Base-by-base conservation (phyloP, 2,113 vertebrate species). In the Cromileptes altivelis region DNA sequence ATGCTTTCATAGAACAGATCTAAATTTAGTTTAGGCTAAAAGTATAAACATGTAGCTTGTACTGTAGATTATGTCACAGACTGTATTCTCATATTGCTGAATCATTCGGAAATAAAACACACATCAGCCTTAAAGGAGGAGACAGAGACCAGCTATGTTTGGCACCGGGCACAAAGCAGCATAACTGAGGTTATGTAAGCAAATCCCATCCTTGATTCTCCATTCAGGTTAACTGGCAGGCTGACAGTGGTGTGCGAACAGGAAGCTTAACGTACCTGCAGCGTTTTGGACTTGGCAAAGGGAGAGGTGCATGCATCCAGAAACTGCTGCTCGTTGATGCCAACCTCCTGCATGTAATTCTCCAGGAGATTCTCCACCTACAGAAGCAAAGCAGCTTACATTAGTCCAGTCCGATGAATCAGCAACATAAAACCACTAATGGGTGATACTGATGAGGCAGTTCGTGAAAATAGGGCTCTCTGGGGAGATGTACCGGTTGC, bases 251-350 rank as follows among this genome's bases (percentile, higher is more conserved):
- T 81, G 58, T 83, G 74, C 57, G 0, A 75, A 15, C 18, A 60
- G 37, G n/a, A 33, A 85, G 37, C 47, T 83, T 67, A 57, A 64
- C 69, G 55, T 92, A 99, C 98, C 97, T 99, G 97, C 69, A 98
- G 95, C 8, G 97, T 95, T 79, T 94, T 96, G 12, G 97, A 97
- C 92, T 96, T 97, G 88, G 97, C 97, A 87, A 99, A 96, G 21
- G 97, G 97, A 92, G 97, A 98, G 3, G 95, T 95, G 80, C 98
- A 99, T 14, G 98, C 97, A 82, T 97, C 95, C 90, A 99, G 94
- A 89, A 99, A 98, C 78, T 98, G 98, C 90, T 98, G 97, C 91
- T 99, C 98, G 74, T 96, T 97, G 90, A 99, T 98, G 89, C 98
- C 98, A 88, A 99, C 97, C 90, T 99, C 98, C 92, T 97, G 96